phyloP scores from a whole-genome alignment of 2,797 vertebrate species.

The Pseudopleuronectes americanus region DNA sequence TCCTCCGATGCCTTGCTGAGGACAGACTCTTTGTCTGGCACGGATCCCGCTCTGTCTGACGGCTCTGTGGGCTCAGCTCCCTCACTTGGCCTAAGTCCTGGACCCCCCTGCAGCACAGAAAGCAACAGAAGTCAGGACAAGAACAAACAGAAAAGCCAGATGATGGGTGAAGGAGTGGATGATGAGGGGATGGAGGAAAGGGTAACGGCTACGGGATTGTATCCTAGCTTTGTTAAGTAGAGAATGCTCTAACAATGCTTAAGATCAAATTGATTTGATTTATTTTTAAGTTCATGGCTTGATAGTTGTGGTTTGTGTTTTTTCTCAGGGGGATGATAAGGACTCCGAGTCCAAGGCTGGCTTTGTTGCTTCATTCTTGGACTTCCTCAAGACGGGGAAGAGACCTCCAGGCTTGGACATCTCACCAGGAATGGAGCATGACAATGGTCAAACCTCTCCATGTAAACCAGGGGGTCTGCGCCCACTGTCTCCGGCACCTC shows the following conservation, averaged over 20 bases:
- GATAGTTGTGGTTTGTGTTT: not conserved
- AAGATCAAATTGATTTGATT: conserved; percentile 8
- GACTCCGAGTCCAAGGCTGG: conserved; percentile 92
- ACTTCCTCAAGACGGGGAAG: conserved; percentile 94
- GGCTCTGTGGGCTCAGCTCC: conserved; percentile 87
- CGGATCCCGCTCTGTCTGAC: conserved; percentile 85
- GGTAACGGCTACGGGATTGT: conserved; percentile 51
- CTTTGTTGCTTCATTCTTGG: conserved; percentile 94
- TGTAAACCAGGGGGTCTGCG: conserved; percentile 84
- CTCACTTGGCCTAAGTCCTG: conserved; percentile 83
- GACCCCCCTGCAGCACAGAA: conserved; percentile 85
- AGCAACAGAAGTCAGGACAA: conserved; percentile 89
- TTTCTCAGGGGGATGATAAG: conserved; percentile 88
- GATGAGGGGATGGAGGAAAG: conserved; percentile 81
- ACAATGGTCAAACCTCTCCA: conserved; percentile 81
- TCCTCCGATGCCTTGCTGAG: conserved; percentile 84
- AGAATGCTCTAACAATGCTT: not conserved
- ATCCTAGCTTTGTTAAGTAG: not conserved
- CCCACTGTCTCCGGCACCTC: conserved; percentile 81
- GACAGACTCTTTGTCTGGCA: conserved; percentile 86
- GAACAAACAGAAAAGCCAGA: conserved; percentile 88
- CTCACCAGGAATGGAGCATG: conserved; percentile 76
- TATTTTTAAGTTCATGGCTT: not conserved
- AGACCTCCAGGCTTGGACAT: conserved; percentile 84
- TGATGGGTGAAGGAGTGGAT: conserved; percentile 77